Base-by-base conservation (phyloP, 2,113 vertebrate species). In the Egretta garzetta region DNA sequence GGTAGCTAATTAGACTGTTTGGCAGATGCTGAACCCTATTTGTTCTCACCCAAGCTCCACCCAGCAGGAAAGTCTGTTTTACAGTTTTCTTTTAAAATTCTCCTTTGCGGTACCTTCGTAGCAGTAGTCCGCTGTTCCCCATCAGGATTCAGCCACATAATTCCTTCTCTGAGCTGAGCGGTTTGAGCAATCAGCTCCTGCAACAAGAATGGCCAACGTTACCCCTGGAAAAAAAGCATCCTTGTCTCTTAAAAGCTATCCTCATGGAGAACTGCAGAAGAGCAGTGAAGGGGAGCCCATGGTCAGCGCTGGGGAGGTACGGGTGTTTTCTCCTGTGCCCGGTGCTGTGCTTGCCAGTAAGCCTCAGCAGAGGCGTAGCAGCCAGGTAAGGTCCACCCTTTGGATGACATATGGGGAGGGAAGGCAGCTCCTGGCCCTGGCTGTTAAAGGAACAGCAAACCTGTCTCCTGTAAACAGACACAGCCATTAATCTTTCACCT, bases 381-480 rank as follows among this genome's bases (percentile, higher is more conserved):
- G 28, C 20, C 64, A 64, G 56, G 60, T 67, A 63, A 73, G 96
- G 37, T 60, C 93, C 95, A 72, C 91, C 91, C 86, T 95, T 45
- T 23, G 14, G 20, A 6, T 91, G 81, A 94, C 84, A 87, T 85
- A 59, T 0, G 2, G 37, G 62, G 66, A 93, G 66, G 70, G 23
- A 82, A 86, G 62, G 33, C n/a, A 76, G 58, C 14, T 70, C 58
- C 50, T 12, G 8, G 71, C 55, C 45, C n/a, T 28, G 27, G 7
- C 49, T 96, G 45, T 95, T 95, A 91, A 96, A 97, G 93, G 50
- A 82, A 55, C 89, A 93, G 81, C 41, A 93, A 86, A 71, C 20
- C 20, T 24, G 32, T 8, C 58, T 91, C 26, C 21, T 1, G 1
- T 28, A 52, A 92, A 83, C 62, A 59, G 66, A 43, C 45, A 67